phyloP scores from a whole-genome alignment of 2,888 invertebrate species.

The Amorpha juglandis region DNA sequence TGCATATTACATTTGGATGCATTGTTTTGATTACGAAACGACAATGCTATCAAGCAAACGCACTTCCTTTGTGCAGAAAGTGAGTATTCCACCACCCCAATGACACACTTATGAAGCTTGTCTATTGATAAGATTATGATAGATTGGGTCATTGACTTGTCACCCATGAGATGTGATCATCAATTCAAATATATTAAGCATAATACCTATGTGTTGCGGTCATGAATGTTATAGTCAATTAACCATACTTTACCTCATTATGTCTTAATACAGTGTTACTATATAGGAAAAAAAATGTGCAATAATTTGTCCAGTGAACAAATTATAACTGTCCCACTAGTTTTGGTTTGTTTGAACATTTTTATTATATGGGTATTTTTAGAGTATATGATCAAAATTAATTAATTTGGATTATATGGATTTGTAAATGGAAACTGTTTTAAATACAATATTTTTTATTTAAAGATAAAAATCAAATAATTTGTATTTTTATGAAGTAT shows the following conservation, averaged over 20 bases:
- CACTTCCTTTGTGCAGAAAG: constrained; percentile 47
- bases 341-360: too few relatives aligned
- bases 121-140: constrained; percentile 29
- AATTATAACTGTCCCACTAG: too few relatives aligned
- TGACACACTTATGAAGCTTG: constrained; percentile 7
- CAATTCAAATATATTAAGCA: neutral
- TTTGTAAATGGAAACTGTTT: too few relatives aligned
- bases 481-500: too few relatives aligned
- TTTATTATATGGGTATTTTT: too few relatives aligned
- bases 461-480: too few relatives aligned
- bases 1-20: constrained; percentile 16
- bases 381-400: too few relatives aligned
- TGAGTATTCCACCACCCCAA: neutral
- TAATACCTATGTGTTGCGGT: neutral
- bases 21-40: constrained; percentile 61
- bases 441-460: too few relatives aligned
- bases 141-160: constrained; percentile 32
- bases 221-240: neutral
- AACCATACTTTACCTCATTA: neutral
- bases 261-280: neutral
- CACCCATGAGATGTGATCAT: constrained; percentile 3
- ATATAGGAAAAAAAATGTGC: neutral
- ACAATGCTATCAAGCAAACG: constrained; percentile 50
- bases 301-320: too few relatives aligned
- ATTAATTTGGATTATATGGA: too few relatives aligned